Percentiles rank a stretch among this genome's conserved stretches.
Conservation (phyloP, 2,888 invertebrate genomes). For the Mechanitis messenoides region DNA sequence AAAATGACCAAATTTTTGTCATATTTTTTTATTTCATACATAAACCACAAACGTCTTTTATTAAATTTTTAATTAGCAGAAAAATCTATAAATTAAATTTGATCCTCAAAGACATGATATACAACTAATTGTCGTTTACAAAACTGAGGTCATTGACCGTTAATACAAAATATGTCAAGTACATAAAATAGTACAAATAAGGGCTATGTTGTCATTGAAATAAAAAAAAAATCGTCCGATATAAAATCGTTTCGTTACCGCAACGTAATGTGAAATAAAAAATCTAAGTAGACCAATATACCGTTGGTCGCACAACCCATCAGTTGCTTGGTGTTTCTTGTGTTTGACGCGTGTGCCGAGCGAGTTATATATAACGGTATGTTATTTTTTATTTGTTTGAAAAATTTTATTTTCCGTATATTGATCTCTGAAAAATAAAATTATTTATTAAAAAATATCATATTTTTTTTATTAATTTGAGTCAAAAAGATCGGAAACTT, state of each 20-base stretch:
- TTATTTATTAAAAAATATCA: too few species aligned
- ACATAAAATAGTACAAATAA: background rate
- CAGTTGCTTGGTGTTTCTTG: constrained; percentile 53
- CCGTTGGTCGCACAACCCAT: constrained; percentile 52
- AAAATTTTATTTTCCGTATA: background rate
- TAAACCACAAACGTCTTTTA: too few species aligned
- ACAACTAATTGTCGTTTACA: too few species aligned
- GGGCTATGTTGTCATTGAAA: background rate
- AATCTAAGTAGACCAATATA: constrained; percentile 58
- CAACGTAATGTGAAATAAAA: constrained; percentile 18
- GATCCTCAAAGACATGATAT: too few species aligned
- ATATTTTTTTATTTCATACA: too few species aligned
- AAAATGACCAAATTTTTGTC: too few species aligned
- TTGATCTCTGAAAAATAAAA: background rate
- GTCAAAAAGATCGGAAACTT: too few species aligned
- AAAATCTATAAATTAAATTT: too few species aligned
- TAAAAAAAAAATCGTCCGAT: constrained; percentile 7
- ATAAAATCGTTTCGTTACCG: constrained; percentile 11
- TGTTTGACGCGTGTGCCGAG: constrained; percentile 43
- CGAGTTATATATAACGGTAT: constrained; percentile 45
- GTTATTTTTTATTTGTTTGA: constrained; percentile 28
- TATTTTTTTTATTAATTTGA: background rate
- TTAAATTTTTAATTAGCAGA: too few species aligned
- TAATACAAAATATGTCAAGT: too few species aligned
- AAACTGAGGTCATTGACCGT: too few species aligned